Evolutionary conservation across 2,888 invertebrate species (phyloP).

Genomic region (Campoplex capitator): DNA sequence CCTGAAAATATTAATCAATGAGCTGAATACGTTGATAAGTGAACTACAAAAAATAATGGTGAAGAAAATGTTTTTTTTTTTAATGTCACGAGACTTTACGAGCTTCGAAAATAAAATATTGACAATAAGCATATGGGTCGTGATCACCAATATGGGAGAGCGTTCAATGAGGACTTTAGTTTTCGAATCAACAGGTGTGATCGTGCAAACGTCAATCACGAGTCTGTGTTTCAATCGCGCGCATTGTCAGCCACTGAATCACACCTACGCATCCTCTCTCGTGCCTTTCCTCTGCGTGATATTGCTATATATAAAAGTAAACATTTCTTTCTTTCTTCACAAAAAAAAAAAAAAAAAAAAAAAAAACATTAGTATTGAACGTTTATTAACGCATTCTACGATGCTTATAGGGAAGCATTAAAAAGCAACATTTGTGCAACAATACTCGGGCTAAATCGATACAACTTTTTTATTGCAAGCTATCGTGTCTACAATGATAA

Average conservation of each 20-base stretch:
- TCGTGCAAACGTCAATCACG: conserved; percentile 11
- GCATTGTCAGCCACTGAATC: conserved; percentile 51
- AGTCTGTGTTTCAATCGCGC: conserved; percentile 2
- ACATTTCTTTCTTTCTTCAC: conserved; percentile 30
- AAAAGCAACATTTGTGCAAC: not conserved
- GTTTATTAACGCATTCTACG: conserved; percentile 32
- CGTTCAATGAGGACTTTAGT: conserved; percentile 7
- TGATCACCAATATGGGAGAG: conserved; percentile 1
- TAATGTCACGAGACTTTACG: not conserved
- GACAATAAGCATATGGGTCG: not conserved
- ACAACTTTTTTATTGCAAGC: not conserved
- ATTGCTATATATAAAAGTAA: conserved; percentile 3
- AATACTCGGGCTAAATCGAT: not conserved
- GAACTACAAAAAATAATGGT: not conserved
- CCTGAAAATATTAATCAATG: not conserved
- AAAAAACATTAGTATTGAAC: conserved; percentile 36
- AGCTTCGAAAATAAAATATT: conserved; percentile 4
- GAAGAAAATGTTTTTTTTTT: not conserved
- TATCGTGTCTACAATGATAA: conserved; percentile 21
- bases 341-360: not conserved
- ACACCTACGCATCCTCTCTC: not conserved
- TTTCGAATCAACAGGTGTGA: conserved; percentile 45
- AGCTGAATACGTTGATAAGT: not conserved
- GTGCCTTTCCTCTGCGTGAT: not conserved
- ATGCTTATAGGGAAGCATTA: not conserved